A percentile compares a stretch with the other conserved stretches of the same genome.
These are phyloP conservation scores for Trinectes maculatus DNA, from an alignment of 2,113 vertebrate genomes.

Conservation along the genomic window DNA sequence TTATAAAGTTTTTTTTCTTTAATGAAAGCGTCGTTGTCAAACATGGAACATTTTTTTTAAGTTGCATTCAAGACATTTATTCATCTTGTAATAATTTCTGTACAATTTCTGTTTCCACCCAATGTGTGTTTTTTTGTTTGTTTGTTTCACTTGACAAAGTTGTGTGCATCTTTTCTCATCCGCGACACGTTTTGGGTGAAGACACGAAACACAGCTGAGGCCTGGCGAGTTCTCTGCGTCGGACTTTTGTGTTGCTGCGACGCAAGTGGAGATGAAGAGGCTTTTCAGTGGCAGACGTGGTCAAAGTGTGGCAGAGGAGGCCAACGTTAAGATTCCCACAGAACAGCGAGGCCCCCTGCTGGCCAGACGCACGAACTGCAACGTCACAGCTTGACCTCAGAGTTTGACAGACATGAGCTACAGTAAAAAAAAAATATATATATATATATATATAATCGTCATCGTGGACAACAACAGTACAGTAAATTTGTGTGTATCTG, in stretches of 20 bases:
- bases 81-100: neutral
- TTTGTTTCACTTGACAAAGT: too few relatives aligned
- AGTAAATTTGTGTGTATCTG: too few relatives aligned
- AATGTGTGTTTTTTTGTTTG: too few relatives aligned
- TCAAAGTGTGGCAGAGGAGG: slow-evolving; percentile 53
- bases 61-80: neutral
- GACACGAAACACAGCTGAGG: neutral
- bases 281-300: slow-evolving; percentile 37
- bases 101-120: neutral
- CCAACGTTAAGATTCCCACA: slow-evolving; percentile 20
- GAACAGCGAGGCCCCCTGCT: slow-evolving; percentile 74
- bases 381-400: neutral
- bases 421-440: neutral
- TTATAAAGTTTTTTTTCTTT: neutral
- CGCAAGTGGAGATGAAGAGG: slow-evolving; percentile 14
- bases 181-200: too few relatives aligned
- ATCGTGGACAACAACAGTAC: too few relatives aligned
- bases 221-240: neutral
- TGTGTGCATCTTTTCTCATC: slow-evolving; percentile 1
- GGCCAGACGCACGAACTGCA: neutral
- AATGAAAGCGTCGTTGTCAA: neutral
- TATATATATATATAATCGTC: neutral
- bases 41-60: too few relatives aligned
- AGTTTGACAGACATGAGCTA: neutral
- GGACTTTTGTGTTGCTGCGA: slow-evolving; percentile 6